Evolutionary conservation across 2,113 vertebrate species (phyloP).

Genomic region (Cyprinodon tularosa): DNA sequence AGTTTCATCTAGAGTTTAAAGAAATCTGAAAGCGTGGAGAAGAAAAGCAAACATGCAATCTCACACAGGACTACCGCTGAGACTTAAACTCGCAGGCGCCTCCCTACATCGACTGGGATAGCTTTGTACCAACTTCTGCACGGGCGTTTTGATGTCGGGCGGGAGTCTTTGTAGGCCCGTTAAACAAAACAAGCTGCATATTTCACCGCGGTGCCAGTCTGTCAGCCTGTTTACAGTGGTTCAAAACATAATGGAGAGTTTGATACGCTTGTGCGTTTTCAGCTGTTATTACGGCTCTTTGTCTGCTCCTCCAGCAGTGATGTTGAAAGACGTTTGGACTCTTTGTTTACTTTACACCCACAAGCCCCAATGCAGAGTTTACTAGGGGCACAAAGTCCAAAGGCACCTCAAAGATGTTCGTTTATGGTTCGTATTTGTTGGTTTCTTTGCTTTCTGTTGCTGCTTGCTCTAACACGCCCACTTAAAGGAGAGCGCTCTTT

Average conservation of each 20-base stretch:
- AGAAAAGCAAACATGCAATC: slow-evolving; percentile 19
- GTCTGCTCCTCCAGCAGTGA: slow-evolving; percentile 12
- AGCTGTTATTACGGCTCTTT: slow-evolving; percentile 18
- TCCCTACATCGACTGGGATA: slow-evolving; percentile 26
- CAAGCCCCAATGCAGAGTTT: slow-evolving; percentile 9
- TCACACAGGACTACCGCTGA: slow-evolving; percentile 40
- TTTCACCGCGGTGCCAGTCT: slow-evolving; percentile 31
- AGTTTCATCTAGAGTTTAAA: slow-evolving; percentile 23
- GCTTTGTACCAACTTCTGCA: slow-evolving; percentile 30
- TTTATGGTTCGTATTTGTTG: background rate
- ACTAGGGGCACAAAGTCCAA: background rate
- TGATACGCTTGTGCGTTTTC: slow-evolving; percentile 40
- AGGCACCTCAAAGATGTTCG: background rate
- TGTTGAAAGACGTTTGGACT: slow-evolving; percentile 21
- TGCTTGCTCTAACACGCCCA: background rate
- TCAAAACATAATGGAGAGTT: slow-evolving; percentile 41
- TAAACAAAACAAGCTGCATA: slow-evolving; percentile 50
- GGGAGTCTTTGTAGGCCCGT: slow-evolving; percentile 50
- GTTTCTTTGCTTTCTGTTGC: background rate
- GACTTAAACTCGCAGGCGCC: slow-evolving; percentile 46
- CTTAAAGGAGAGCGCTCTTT: background rate
- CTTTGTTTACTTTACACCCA: slow-evolving; percentile 30
- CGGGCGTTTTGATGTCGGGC: slow-evolving; percentile 30
- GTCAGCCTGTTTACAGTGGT: slow-evolving; percentile 30
- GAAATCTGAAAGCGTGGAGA: slow-evolving; percentile 8